Evolutionary conservation across 2,888 invertebrate species (phyloP), one percentile per base, ranked within the genome.

Genomic region (Platerodrilus igneus): DNA sequence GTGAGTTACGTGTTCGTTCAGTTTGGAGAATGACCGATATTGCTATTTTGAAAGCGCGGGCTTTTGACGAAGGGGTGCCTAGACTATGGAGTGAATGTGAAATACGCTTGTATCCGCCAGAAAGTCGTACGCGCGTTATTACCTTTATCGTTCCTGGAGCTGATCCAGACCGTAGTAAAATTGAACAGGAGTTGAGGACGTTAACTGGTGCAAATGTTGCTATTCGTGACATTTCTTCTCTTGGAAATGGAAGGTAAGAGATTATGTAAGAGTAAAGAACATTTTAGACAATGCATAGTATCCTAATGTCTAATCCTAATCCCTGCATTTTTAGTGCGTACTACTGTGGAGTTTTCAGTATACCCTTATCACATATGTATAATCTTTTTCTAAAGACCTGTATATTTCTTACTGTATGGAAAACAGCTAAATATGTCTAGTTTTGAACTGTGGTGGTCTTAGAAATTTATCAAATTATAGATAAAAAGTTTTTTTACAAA

Each of bases 41-140:
- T 9, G 81, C 79, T 50, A 73, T 78, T n/a, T 65, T 90, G 4
- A 83, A 77, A 35, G 79, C 85, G 8, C 74, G 87, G 59, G 91
- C 89, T 2, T 88, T 86, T 60, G 92, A 92, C 68, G 74, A 87
- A 45, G 91, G 92, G 1, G 77, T 86, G 2, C 92, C 92, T 2
- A 82, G 83, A 59, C 70, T 82, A 39, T 83, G 75, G 49, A 79
- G 83, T 10, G 80, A 80, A 19, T 81, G 86, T 8, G 77, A 78
- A 39, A 80, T 93, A 4, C 79, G 83, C 55, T 75, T 91, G 40
- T 85, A 83, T 67, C 86, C 86, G 32, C 83, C 85, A 47, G 90
- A 81, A 56, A 80, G 80, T 51, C 78, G 81, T 42, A 81, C 83
- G 4, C 74, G 85, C 39, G 82, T 82, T 20, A 83, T 91, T 69